A percentile compares a stretch with the other conserved stretches of the same genome.
Conservation (phyloP, 2,888 invertebrate species). For the Tipula helvola region DNA sequence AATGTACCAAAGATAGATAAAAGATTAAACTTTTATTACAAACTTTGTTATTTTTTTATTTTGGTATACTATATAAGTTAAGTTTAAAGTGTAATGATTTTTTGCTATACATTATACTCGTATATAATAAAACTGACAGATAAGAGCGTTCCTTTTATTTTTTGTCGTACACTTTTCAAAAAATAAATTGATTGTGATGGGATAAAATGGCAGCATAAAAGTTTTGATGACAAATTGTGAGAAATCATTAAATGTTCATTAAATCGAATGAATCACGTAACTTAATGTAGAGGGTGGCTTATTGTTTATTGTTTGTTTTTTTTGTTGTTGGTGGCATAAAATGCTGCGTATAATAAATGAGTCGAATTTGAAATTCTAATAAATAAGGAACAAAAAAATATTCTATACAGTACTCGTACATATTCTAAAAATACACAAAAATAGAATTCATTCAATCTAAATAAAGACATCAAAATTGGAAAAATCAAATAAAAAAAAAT, state of each 20-base stretch:
- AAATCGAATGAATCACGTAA: neutral
- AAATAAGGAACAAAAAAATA: no score
- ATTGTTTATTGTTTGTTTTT: neutral
- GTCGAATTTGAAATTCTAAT: neutral
- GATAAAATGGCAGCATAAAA: neutral
- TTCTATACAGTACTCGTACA: neutral
- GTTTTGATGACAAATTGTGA: neutral
- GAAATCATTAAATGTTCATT: neutral
- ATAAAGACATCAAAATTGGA: neutral
- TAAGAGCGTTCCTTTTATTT: neutral
- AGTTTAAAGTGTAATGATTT: neutral
- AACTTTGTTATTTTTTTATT: neutral
- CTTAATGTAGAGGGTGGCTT: neutral
- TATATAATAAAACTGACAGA: neutral
- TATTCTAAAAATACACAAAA: neutral
- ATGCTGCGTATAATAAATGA: neutral
- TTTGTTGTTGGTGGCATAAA: neutral
- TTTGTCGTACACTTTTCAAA: neutral
- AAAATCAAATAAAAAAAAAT: neutral
- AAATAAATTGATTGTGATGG: neutral
- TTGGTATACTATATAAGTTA: neutral
- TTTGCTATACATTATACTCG: neutral
- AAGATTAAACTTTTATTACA: neutral
- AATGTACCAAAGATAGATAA: neutral
- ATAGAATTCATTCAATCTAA: neutral